Evolutionary conservation across 1,140 invertebrate species (phyloP).

Genomic region (Archivesica marissinica): DNA sequence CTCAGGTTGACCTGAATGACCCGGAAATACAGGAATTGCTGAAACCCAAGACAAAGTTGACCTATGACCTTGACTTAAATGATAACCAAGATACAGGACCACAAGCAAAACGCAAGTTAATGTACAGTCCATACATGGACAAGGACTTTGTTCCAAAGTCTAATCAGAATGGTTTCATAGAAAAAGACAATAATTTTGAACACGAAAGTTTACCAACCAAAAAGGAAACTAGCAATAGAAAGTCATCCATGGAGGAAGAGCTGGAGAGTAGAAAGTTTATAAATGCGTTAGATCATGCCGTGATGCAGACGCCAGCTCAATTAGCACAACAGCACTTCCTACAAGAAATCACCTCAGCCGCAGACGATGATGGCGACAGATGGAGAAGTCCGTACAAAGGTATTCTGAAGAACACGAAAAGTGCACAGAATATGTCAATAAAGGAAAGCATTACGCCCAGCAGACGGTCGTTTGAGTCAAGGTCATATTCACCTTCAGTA

Average conservation of each 20-base stretch:
- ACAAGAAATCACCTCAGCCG: conserved; percentile 49
- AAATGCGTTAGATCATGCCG: conserved; percentile 67
- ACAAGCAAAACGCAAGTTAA: conserved; percentile 12
- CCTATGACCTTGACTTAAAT: conserved; percentile 66
- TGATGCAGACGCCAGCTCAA: conserved; percentile 51
- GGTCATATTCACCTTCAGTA: conserved; percentile 62
- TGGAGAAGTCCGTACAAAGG: conserved; percentile 60
- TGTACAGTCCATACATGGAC: conserved; percentile 60
- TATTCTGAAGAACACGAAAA: conserved; percentile 72
- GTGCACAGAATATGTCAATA: conserved; percentile 68
- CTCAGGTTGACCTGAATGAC: conserved; percentile 68
- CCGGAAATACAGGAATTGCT: conserved; percentile 72
- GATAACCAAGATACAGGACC: conserved; percentile 53
- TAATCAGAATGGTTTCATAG: conserved; percentile 17
- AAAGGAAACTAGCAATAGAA: conserved; percentile 37
- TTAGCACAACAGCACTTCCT: conserved; percentile 53
- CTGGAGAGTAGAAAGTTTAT: conserved; percentile 64
- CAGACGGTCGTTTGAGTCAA: conserved; percentile 54
- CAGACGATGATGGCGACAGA: conserved; percentile 10
- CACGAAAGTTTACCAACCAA: conserved; percentile 44
- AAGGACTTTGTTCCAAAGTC: conserved; percentile 51
- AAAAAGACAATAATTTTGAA: conserved; percentile 55
- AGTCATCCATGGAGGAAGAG: conserved; percentile 39
- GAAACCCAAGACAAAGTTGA: conserved; percentile 63
- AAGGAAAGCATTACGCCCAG: conserved; percentile 62